Evolutionary conservation across 2,888 invertebrate genomes (phyloP).

Genomic region (Bombylius major): DNA sequence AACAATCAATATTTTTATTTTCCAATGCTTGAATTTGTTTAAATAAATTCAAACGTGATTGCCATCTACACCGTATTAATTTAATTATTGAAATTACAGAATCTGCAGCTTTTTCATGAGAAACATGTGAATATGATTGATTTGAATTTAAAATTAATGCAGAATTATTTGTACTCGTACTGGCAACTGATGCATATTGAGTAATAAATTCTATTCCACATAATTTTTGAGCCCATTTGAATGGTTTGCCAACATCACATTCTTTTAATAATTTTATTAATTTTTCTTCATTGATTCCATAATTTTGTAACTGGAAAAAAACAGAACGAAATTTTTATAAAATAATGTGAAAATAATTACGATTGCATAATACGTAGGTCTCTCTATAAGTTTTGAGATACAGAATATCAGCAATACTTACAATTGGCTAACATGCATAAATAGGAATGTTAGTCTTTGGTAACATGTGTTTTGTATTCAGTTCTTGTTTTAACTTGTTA

Average conservation of each 20-base stretch:
- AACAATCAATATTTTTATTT: constrained; percentile 29
- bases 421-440: too few relatives aligned
- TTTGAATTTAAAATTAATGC: constrained; percentile 6
- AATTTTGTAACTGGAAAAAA: constrained; percentile 22
- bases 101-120: constrained; percentile 41
- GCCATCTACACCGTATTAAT: constrained; percentile 58
- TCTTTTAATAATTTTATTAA: constrained; percentile 37
- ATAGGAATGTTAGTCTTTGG: too few relatives aligned
- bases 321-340: too few relatives aligned
- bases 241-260: constrained; percentile 63
- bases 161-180: not conserved
- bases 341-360: too few relatives aligned
- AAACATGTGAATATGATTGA: constrained; percentile 14
- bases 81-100: constrained; percentile 66
- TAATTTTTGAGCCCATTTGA: constrained; percentile 81
- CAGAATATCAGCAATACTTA: too few relatives aligned
- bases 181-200: not conserved
- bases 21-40: constrained; percentile 54
- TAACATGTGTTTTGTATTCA: too few relatives aligned
- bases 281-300: constrained; percentile 28
- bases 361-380: too few relatives aligned
- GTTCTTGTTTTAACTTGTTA: too few relatives aligned
- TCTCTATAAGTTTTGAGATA: too few relatives aligned
- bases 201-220: constrained; percentile 65
- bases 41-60: constrained; percentile 61